phyloP scores from a whole-genome alignment of 1,140 invertebrate genomes.

The Marisa cornuarietis region DNA sequence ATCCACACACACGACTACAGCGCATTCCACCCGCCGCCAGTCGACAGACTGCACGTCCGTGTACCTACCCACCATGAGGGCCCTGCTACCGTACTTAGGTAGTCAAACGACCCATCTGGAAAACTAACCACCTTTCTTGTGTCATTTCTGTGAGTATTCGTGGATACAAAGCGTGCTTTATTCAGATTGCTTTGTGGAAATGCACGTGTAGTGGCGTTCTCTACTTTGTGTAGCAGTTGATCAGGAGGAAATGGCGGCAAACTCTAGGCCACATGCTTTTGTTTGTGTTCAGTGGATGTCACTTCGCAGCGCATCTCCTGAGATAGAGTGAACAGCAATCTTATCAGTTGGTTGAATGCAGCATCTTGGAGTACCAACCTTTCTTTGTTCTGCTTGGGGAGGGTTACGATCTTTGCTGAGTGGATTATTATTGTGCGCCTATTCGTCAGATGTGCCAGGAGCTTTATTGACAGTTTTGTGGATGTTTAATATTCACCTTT shows the following conservation, averaged over 20 bases:
- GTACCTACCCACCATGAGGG: background rate
- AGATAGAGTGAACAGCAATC: no score
- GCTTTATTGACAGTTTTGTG: no score
- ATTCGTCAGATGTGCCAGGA: no score
- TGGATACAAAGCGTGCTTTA: conserved; percentile 23
- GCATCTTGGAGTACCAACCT: no score
- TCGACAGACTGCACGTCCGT: background rate
- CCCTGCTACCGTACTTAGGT: background rate
- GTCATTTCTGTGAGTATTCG: conserved; percentile 32
- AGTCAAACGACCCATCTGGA: conserved; percentile 6
- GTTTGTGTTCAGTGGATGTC: conserved; percentile 22
- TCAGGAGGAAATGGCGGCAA: conserved; percentile 39
- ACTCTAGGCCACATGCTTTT: conserved; percentile 32
- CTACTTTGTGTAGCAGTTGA: conserved; percentile 4
- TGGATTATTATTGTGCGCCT: no score
- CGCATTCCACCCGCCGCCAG: background rate
- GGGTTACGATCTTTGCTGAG: no score
- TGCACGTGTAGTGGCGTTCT: background rate
- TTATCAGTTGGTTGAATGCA: no score
- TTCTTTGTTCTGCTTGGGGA: no score
- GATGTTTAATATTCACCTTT: no score
- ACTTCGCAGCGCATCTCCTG: background rate
- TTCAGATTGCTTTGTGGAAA: conserved; percentile 7
- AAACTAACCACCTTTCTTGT: conserved; percentile 2
- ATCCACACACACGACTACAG: background rate